These are phyloP conservation scores for Jordanella pulchra DNA, from an alignment of 2,797 vertebrate genomes.

Conservation along the genomic window DNA sequence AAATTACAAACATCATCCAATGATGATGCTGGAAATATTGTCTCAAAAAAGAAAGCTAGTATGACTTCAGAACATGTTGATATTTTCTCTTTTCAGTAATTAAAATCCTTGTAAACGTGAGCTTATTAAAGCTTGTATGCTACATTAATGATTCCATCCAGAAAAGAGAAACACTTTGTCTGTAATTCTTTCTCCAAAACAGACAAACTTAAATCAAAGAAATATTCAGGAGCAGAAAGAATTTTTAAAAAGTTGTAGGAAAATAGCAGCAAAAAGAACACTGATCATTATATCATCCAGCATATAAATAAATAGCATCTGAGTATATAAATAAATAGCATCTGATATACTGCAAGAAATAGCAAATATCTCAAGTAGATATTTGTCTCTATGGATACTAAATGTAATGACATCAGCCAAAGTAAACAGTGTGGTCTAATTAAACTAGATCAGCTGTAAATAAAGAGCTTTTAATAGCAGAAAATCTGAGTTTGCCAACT, in stretches of 20 bases:
- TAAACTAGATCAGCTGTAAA: background rate
- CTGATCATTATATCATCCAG: background rate
- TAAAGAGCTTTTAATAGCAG: background rate
- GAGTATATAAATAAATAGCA: background rate
- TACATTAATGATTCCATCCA: no score
- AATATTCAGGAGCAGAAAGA: no score
- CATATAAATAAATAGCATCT: background rate
- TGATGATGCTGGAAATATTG: no score
- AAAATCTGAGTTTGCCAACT: background rate
- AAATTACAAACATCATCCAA: no score
- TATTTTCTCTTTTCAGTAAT: no score
- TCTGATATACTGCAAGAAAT: background rate
- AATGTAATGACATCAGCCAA: background rate
- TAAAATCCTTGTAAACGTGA: no score
- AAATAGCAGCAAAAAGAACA: background rate
- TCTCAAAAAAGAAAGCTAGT: no score
- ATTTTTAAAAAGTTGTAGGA: background rate
- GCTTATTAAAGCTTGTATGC: no score
- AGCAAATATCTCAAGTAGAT: background rate
- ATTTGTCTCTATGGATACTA: background rate
- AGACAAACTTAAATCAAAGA: no score
- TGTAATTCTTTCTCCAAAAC: background rate
- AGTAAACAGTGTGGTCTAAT: background rate
- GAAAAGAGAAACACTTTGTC: background rate
- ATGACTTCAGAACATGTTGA: no score